phyloP scores from a whole-genome alignment of 2,888 invertebrate genomes.

The Thalpophila matura region DNA sequence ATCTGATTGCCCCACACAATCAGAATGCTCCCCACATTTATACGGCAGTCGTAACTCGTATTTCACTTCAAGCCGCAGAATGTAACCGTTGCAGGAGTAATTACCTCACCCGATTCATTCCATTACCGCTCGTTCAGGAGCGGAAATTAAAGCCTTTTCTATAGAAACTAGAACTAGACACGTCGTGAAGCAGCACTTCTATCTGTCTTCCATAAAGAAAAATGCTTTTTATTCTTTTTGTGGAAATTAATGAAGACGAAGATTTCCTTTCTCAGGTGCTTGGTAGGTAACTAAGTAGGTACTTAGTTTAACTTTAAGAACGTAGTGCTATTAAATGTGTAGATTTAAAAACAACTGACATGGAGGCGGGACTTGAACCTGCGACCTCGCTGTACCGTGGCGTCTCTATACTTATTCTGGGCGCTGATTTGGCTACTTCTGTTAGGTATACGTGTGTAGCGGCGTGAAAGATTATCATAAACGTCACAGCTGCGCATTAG shows the following conservation, averaged over 20 bases:
- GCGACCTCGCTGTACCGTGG: no score
- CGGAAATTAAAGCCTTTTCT: constrained; percentile 67
- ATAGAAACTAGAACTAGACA: constrained; percentile 50
- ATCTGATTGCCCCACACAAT: not conserved
- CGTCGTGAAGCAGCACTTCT: constrained; percentile 5
- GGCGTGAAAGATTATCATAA: no score
- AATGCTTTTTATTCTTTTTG: constrained; percentile 27
- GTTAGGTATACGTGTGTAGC: no score
- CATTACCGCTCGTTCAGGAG: constrained; percentile 58
- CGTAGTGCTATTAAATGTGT: no score
- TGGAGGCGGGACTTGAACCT: no score
- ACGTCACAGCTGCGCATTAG: no score
- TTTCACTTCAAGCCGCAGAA: constrained; percentile 21
- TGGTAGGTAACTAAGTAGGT: no score
- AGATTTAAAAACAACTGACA: no score
- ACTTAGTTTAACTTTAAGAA: no score
- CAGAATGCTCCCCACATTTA: constrained; percentile 12
- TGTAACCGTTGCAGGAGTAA: constrained; percentile 52
- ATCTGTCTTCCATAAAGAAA: no score
- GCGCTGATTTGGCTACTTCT: no score
- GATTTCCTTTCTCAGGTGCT: not conserved
- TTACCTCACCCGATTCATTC: constrained; percentile 59
- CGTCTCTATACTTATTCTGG: no score
- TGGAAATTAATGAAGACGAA: constrained; percentile 3
- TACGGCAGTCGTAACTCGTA: constrained; percentile 20